Base-by-base conservation (phyloP, 2,888 invertebrate genomes). In the Phasia obesa region DNA sequence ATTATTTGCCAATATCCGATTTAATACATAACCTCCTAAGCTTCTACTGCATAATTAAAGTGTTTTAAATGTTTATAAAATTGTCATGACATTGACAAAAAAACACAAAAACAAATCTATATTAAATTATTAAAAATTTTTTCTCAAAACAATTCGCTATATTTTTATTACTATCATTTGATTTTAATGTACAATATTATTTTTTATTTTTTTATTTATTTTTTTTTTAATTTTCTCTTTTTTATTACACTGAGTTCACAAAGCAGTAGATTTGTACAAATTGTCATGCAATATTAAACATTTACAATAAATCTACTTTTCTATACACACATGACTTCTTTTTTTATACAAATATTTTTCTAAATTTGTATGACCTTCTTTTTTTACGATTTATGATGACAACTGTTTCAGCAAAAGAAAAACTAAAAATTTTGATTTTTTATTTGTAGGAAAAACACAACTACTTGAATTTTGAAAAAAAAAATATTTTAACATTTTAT, bases 271-370 rank as follows among this genome's bases (percentile, higher is more conserved):
- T 67, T 67, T 59, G 4, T 51, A 9, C 17, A 76, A 69, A 76
- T 76, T 23, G 44, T 60, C 59, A 59, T 69, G 67, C 42, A 42
- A 17, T 76, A 60, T 65, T 74, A 65, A 44, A 74, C 42, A 31
- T 75, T 65, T 75, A 31, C 44, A 74, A 74, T 75, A 57, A 57
- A 65, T 65, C 35, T 23, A 65, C 27, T 35, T 35, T 55, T 23
- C 17, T 9, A 55, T 27, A 17, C 31, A 62, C 35, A 57, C 35
- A 55, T 75, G 35, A 65, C 35, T n/a, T 15, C 11, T 11, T 49
- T 21, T 49, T 53, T 11, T 53, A 15, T 25, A 23, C 13, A 21
- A 15, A 25, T n/a, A 2, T 53, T 62, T 53, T 31, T 6, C 19
- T 38, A 38, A 53, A 64, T 6, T 27, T 53, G 53, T 23, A 55